Percentiles rank a stretch among this genome's conserved stretches.
These are phyloP conservation scores for Drosophila lini DNA, from an alignment of 1,140 invertebrate species.

Conservation along the genomic window DNA sequence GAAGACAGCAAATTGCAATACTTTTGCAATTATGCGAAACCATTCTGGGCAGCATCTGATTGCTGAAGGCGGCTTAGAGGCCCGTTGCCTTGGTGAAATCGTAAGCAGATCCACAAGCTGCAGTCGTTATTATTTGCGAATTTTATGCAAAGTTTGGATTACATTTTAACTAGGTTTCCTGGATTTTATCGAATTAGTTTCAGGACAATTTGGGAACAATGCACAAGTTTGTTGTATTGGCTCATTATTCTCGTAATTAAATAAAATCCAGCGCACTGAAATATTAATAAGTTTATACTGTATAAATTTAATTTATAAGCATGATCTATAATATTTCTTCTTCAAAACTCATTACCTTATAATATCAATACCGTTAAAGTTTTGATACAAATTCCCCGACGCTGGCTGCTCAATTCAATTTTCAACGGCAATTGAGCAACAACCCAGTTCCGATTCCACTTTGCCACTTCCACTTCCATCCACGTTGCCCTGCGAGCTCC, in stretches of 20 bases:
- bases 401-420: conserved; percentile 20
- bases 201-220: background rate
- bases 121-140: conserved; percentile 9
- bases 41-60: conserved; percentile 35
- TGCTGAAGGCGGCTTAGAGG: conserved; percentile 11
- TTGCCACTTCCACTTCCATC: conserved; percentile 45
- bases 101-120: background rate
- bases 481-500: conserved; percentile 5
- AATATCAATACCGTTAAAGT: background rate
- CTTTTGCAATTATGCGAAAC: conserved; percentile 72
- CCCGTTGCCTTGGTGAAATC: conserved; percentile 8
- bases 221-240: background rate
- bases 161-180: background rate
- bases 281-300: too few species aligned
- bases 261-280: background rate
- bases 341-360: background rate
- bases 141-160: background rate
- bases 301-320: too few species aligned
- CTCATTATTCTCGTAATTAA: background rate
- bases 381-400: background rate
- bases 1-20: conserved; percentile 72
- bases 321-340: too few species aligned
- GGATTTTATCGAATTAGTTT: conserved; percentile 2
- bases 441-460: conserved; percentile 18
- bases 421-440: conserved; percentile 31